Base-by-base conservation (phyloP, 2,113 vertebrate species). In the Uria aalge region DNA sequence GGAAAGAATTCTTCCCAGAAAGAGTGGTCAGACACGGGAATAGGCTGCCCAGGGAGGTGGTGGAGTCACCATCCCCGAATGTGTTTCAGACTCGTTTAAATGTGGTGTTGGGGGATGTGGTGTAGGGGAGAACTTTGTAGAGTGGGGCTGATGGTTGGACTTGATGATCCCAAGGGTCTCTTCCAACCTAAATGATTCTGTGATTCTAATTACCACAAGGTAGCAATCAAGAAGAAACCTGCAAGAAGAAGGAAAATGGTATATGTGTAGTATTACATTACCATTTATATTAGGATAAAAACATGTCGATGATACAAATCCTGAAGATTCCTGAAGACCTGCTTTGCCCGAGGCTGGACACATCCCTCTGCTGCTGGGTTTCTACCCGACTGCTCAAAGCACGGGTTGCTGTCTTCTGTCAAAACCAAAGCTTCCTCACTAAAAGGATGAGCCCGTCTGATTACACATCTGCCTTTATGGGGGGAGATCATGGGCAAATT, bases 291-390 rank as follows among this genome's bases (percentile, higher is more conserved):
- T 74, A 36, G 18, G 55, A 38, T 57, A 62, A 68, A 78, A 67
- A 29, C 3, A 38, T 11, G n/a, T 9, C 36, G n/a, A 15, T 32
- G 6, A 19, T 26, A 32, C 0, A 2, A 36, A 55, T 36, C n/a
- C 18, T 24, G 41, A 79, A 24, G 59, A 8, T 34, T 48, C 9
- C 75, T 53, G 59, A 59, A 52, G 26, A 29, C 27, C 14, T 32
- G 62, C 20, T 50, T 15, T 53, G 38, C 29, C 38, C 9, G 5
- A 17, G 32, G 20, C n/a, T 9, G 38, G 67, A 40, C 34, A 32
- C 34, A 23, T 27, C 17, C 76, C 19, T 27, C 55, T 68, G 45
- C 40, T 87, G 21, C 32, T 56, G 56, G 22, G 12, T 38, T 87
- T 43, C 56, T 23, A 41, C 2, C 3, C 22, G 1, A 2, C 40